Base-by-base conservation (phyloP, 2,888 invertebrate genomes). In the Acanthosepion esculentum region DNA sequence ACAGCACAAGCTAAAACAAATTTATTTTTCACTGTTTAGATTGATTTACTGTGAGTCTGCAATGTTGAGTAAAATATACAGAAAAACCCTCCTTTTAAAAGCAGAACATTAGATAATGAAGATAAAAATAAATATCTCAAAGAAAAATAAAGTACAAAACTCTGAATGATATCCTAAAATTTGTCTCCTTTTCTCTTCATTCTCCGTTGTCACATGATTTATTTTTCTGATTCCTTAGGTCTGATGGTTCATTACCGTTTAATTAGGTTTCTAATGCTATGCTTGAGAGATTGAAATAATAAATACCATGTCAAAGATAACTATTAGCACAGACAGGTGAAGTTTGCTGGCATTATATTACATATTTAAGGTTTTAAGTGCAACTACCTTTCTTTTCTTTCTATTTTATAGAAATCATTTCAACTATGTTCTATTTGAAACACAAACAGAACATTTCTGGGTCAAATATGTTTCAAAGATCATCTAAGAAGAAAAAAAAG, bases 211-310 rank as follows among this genome's bases (percentile, higher is more conserved):
- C 78, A 78, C 78, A 78, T 78, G 78, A n/a, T 78, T 78, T 78
- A 78, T 78, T 78, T 78, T 78, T 10, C 78, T 41, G 10, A 78
- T 78, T 78, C 29, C 78, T 78, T 78, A 29, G n/a, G 29, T n/a
- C 78, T 78, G n/a, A 78, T 78, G 78, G 29, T 78, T 78, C 78
- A 78, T 78, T 78, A 78, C 78, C 29, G 26, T 78, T 78, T 78
- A 29, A 78, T 78, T 78, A 78, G 8, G n/a, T 29, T 78, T 78
- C 78, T 78, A 78, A 78, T 78, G 26, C 29, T 29, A 78, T n/a
- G 78, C 78, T 29, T 78, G 78, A 78, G 78, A 78, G 78, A 78
- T n/a, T 29, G n/a, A n/a, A 78, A 78, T 78, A 78, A 78, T 78
- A 78, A 78, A 78, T 78, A 78, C 26, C 78, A 78, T 78, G 78